These are phyloP conservation scores for Amaurobius ferox DNA, from an alignment of 2,888 invertebrate species.

Conservation along the genomic window DNA sequence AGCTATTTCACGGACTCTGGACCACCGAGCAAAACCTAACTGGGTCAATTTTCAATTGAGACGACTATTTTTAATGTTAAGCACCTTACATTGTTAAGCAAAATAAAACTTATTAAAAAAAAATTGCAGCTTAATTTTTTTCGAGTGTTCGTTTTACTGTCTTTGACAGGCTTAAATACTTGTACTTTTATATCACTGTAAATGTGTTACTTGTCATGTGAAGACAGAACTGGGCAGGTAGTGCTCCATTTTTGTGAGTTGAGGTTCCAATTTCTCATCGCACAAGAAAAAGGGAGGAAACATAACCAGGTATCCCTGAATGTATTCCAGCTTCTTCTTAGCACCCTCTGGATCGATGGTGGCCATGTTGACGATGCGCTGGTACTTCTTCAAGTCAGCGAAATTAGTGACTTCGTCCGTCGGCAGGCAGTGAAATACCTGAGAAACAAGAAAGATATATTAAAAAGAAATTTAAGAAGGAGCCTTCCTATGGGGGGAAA, in stretches of 20 bases:
- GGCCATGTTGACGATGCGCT: slow-evolving; percentile 85
- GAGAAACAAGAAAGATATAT: slow-evolving; percentile 72
- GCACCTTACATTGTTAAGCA: too few relatives aligned
- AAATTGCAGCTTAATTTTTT: too few relatives aligned
- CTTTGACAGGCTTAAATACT: too few relatives aligned
- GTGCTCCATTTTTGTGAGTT: slow-evolving; percentile 90
- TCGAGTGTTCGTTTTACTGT: too few relatives aligned
- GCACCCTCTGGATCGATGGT: slow-evolving; percentile 85
- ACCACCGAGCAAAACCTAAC: too few relatives aligned
- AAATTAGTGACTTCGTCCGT: slow-evolving; percentile 89
- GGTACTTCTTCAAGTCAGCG: slow-evolving; percentile 85
- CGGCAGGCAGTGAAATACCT: slow-evolving; percentile 93
- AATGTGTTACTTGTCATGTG: slow-evolving; percentile 82
- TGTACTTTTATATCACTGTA: too few relatives aligned
- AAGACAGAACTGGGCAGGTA: slow-evolving; percentile 94
- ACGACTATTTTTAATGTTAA: too few relatives aligned
- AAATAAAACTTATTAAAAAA: too few relatives aligned
- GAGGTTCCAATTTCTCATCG: slow-evolving; percentile 89
- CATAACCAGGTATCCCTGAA: slow-evolving; percentile 90
- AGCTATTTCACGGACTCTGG: too few relatives aligned
- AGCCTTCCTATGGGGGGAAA: too few relatives aligned
- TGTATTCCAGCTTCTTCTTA: slow-evolving; percentile 82
- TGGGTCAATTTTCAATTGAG: too few relatives aligned
- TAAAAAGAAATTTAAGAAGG: too few relatives aligned
- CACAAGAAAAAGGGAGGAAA: slow-evolving; percentile 92